A percentile compares a stretch with the other conserved stretches of the same genome.
phyloP scores from a whole-genome alignment of 35 echinoderm and acorn worm genomes.

The Eucidaris tribuloides region DNA sequence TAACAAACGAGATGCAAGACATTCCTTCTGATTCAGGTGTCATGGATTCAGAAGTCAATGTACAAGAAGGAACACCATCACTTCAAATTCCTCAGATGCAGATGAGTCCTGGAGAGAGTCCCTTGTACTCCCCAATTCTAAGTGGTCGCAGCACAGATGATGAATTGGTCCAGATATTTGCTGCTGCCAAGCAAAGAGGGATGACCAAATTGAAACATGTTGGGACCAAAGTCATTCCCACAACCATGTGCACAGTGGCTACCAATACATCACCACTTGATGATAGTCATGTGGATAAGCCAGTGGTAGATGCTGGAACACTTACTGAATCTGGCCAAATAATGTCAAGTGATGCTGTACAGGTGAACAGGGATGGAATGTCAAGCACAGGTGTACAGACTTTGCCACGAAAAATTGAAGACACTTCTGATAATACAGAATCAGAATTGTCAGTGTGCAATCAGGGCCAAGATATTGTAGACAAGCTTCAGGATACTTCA shows the following conservation, averaged over 20 bases:
- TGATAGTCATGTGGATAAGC: not conserved
- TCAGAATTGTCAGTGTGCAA: too few species aligned
- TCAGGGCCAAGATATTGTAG: too few species aligned
- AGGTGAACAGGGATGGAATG: too few species aligned
- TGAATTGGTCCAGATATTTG: slow-evolving; percentile 42
- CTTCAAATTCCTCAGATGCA: not conserved
- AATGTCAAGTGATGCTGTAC: too few species aligned
- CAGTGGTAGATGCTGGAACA: not conserved
- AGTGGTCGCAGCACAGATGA: slow-evolving; percentile 45
- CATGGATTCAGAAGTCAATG: not conserved
- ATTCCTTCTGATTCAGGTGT: not conserved
- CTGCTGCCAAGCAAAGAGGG: not conserved
- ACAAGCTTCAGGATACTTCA: too few species aligned
- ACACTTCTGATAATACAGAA: too few species aligned
- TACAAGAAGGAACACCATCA: not conserved
- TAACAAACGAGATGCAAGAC: not conserved
- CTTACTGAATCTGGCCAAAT: too few species aligned
- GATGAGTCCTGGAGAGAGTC: not conserved
- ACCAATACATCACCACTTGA: slow-evolving; percentile 30
- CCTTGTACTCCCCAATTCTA: not conserved
- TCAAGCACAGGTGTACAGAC: too few species aligned
- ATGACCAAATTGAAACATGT: too few species aligned
- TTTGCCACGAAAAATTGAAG: too few species aligned
- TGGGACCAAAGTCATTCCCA: too few species aligned
- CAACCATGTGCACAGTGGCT: not conserved